These are phyloP conservation scores for Potamarius usumacintae DNA, from an alignment of 2,113 vertebrate species.

Conservation along the genomic window DNA sequence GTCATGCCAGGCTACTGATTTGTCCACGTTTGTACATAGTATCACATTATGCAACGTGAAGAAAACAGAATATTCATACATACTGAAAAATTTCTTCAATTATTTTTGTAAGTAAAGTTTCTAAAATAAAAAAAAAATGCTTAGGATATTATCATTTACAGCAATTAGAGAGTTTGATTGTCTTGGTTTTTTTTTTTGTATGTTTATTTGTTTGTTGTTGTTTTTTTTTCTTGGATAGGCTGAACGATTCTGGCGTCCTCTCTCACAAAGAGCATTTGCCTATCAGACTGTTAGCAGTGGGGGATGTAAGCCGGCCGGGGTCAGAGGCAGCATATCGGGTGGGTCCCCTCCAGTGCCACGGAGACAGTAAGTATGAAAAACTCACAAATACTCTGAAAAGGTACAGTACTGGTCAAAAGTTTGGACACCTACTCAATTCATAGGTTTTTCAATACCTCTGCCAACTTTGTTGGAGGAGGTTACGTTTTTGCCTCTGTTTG, in stretches of 20 bases:
- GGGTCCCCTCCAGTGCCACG: conserved; percentile 85
- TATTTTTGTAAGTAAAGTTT: too few species aligned
- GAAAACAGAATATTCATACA: not conserved
- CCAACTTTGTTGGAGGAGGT: too few species aligned
- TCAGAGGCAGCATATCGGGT: conserved; percentile 87
- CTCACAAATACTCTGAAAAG: not conserved
- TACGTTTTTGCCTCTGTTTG: too few species aligned
- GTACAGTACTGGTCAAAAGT: not conserved
- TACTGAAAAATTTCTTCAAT: too few species aligned
- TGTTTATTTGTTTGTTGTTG: not conserved
- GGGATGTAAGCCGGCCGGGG: conserved; percentile 79
- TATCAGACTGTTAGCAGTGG: conserved; percentile 81
- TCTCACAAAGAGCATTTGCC: conserved; percentile 89
- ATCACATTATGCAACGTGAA: too few species aligned
- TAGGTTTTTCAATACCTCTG: too few species aligned
- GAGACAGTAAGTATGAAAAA: conserved; percentile 85
- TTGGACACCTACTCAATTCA: too few species aligned
- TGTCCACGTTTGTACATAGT: not conserved
- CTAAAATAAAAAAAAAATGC: too few species aligned
- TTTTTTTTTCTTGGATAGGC: conserved; percentile 68
- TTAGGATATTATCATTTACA: not conserved
- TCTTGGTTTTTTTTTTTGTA: too few species aligned
- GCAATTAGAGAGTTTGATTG: not conserved
- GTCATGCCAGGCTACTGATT: not conserved
- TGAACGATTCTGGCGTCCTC: conserved; percentile 83